A percentile compares a stretch with the other conserved stretches of the same genome.
Evolutionary conservation across 2,113 vertebrate species (phyloP).

Genomic region (Anthoscopus minutus): DNA sequence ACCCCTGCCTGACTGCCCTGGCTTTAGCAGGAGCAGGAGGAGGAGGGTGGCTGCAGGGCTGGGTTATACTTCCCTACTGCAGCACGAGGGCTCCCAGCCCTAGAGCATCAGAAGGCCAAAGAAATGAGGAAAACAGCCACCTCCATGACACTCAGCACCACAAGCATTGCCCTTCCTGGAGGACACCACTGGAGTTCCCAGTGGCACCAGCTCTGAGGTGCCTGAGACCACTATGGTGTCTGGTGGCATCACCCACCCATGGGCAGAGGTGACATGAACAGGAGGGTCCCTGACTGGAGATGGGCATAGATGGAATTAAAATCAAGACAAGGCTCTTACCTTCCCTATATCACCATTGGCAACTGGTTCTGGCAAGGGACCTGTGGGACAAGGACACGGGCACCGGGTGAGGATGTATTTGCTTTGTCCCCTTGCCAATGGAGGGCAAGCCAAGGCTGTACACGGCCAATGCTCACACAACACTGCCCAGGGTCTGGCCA

Average conservation of each 20-base stretch:
- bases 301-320: neutral
- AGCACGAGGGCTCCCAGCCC: neutral
- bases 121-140: neutral
- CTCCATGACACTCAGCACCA: neutral
- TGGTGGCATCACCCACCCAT: neutral
- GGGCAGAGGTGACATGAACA: neutral
- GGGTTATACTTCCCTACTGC: neutral
- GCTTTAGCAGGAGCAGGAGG: neutral
- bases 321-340: conserved; percentile 66
- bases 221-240: neutral
- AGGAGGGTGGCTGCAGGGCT: neutral
- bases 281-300: neutral
- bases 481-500: neutral
- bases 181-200: neutral
- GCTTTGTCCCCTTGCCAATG: neutral
- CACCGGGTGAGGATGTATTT: neutral
- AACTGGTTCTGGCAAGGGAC: conserved; percentile 81
- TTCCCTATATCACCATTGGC: conserved; percentile 84
- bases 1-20: neutral
- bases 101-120: neutral
- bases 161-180: neutral
- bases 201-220: neutral
- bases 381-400: conserved; percentile 30
- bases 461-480: neutral
- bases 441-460: neutral